Base-by-base conservation (phyloP, 2,797 vertebrate genomes). In the Arnoldichthys spilopterus region DNA sequence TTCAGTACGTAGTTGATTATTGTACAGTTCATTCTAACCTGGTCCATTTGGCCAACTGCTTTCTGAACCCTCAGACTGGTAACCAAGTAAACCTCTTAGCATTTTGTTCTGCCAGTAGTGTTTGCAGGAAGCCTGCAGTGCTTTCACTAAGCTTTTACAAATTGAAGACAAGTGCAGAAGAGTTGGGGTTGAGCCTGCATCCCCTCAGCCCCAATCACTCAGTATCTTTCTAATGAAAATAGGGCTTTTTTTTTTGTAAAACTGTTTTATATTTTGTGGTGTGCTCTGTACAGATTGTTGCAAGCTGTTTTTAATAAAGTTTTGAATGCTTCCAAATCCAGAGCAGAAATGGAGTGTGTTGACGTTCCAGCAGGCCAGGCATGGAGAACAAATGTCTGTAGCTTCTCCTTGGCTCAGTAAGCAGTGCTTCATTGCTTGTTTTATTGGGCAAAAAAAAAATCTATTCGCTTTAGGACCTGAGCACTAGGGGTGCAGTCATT, bases 261-360 rank as follows among this genome's bases (percentile, higher is more conserved):
- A 18, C 20, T 24, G 53, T 58, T 81, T 82, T 83, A 51, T 67
- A 72, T 61, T n/a, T 61, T 82, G 79, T 76, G 67, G 45, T 75
- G 62, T 75, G 56, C 26, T 75, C 68, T 82, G 76, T 61, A 62
- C 79, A 78, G 74, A 49, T 68, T 61, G 32, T 61, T 82, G 68
- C 26, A 79, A 40, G 77, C 63, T 49, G 67, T 79, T 85, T 85
- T 80, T 73, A 85, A 85, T 85, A 85, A 85, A 85, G 72, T 59
- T 75, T 72, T 78, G 62, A 78, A 64, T 43, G 70, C 26, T 40
- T 76, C 20, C 20, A 53, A 28, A 40, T 58, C 54, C 30, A 26
- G 28, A 45, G 28, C 2, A 20, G 8, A 43, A 61, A 51, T 43
- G 22, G 26, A 6, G 30, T n/a, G 13, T 70, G 45, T 32, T 62